phyloP scores from a whole-genome alignment of 2,797 vertebrate species.

The Clamator glandarius region DNA sequence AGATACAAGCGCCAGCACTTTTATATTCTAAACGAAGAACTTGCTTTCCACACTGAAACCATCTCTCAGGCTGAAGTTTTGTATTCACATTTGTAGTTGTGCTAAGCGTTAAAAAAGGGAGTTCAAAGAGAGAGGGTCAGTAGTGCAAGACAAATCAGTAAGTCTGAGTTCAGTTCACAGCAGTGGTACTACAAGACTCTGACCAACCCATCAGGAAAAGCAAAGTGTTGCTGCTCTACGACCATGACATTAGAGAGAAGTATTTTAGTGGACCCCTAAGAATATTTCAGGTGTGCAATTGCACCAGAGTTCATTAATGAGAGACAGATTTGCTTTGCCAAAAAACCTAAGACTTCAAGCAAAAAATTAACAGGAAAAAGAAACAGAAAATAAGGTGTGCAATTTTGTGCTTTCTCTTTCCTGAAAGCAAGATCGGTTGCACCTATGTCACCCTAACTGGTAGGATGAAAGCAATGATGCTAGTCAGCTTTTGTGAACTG shows the following conservation, averaged over 20 bases:
- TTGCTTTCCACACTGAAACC: neutral
- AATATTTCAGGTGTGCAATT: neutral
- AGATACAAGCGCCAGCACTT: neutral
- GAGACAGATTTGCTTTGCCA: neutral
- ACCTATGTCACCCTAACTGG: too few species aligned
- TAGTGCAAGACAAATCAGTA: neutral
- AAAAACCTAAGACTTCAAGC: neutral
- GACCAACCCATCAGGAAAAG: neutral
- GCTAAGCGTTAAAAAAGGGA: neutral
- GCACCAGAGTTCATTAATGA: neutral
- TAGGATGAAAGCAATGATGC: neutral
- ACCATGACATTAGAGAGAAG: neutral
- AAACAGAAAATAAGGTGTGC: neutral
- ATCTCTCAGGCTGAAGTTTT: neutral
- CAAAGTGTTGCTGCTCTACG: neutral
- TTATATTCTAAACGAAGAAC: neutral
- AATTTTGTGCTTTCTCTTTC: neutral
- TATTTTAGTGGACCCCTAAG: neutral
- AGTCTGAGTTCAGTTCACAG: neutral
- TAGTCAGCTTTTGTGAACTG: neutral
- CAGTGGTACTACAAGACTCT: neutral
- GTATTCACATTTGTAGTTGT: neutral
- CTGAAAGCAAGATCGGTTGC: neutral
- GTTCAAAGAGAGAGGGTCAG: neutral
- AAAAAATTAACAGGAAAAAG: neutral